phyloP scores from a whole-genome alignment of 1,140 invertebrate species.

The Euura lappo region DNA sequence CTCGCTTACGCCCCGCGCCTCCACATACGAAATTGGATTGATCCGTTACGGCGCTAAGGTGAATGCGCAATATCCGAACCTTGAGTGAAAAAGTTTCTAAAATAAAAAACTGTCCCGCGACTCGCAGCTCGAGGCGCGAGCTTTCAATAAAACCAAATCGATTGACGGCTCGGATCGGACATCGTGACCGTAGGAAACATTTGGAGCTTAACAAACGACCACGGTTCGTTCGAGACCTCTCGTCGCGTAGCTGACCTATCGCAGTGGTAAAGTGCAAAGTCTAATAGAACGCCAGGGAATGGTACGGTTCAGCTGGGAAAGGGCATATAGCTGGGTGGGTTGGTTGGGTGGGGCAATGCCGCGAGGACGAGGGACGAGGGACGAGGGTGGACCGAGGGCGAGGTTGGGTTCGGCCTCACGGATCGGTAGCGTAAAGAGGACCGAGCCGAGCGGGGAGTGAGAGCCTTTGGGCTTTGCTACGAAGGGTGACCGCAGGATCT shows the following conservation, averaged over 20 bases:
- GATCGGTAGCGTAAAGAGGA: slow-evolving; percentile 5
- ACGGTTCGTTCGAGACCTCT: not conserved
- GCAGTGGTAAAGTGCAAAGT: slow-evolving; percentile 6
- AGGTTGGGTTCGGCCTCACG: slow-evolving; percentile 25
- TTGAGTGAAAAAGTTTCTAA: no score
- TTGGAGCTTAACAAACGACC: not conserved
- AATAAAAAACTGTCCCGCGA: no score
- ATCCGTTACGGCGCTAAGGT: no score
- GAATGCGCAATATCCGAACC: no score
- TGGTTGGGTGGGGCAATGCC: slow-evolving; percentile 33
- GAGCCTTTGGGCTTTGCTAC: slow-evolving; percentile 52
- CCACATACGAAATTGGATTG: no score
- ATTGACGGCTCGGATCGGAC: not conserved
- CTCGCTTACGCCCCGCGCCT: not conserved
- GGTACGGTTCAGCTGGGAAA: not conserved
- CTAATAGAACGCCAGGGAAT: slow-evolving; percentile 4
- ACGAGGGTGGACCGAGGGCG: slow-evolving; percentile 25
- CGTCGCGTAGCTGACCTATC: slow-evolving; percentile 2
- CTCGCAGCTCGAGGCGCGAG: not conserved
- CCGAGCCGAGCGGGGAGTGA: slow-evolving; percentile 30
- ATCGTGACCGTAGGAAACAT: not conserved
- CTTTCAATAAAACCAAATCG: not conserved
- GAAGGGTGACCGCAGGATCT: slow-evolving; percentile 55
- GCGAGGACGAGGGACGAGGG: slow-evolving; percentile 22
- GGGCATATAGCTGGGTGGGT: slow-evolving; percentile 13